These are phyloP conservation scores for Aplochiton taeniatus DNA, from an alignment of 2,797 vertebrate species.

Conservation along the genomic window DNA sequence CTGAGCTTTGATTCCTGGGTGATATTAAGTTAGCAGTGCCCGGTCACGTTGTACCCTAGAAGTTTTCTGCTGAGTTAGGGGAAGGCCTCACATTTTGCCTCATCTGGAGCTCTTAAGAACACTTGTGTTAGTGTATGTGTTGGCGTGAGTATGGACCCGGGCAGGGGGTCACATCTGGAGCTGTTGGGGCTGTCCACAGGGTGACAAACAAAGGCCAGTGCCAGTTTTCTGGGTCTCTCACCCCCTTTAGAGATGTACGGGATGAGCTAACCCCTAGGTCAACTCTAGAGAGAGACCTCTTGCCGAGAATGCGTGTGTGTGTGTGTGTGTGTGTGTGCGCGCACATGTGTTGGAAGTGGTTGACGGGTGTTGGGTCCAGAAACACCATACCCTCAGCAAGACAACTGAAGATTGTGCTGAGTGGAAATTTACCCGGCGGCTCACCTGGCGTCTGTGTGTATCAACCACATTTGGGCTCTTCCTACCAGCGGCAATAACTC, in stretches of 20 bases:
- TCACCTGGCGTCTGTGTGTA: conserved; percentile 33
- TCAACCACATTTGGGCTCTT: conserved; percentile 40
- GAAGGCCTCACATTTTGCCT: too few relatives aligned
- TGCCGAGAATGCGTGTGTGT: conserved; percentile 11
- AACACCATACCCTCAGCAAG: conserved; percentile 52
- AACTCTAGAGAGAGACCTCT: conserved; percentile 18
- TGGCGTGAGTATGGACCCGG: too few relatives aligned
- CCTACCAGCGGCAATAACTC: conserved; percentile 50
- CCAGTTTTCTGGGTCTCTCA: conserved; percentile 20
- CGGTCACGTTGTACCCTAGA: neutral
- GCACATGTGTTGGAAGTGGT: too few relatives aligned
- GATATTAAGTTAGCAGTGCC: neutral
- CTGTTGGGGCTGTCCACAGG: conserved; percentile 11
- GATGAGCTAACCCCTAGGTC: conserved; percentile 29
- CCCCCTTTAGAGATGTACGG: conserved; percentile 15
- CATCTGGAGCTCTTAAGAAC: too few relatives aligned
- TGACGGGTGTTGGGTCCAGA: conserved; percentile 25
- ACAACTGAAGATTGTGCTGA: conserved; percentile 73
- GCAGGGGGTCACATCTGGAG: neutral
- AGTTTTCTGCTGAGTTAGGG: too few relatives aligned
- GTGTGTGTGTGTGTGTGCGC: too few relatives aligned
- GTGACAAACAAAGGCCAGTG: neutral
- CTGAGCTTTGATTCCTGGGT: neutral
- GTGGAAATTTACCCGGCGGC: conserved; percentile 75
- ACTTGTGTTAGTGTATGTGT: too few relatives aligned